Evolutionary conservation across 1,140 invertebrate genomes (phyloP).

Genomic region (Metaphire vulgaris): DNA sequence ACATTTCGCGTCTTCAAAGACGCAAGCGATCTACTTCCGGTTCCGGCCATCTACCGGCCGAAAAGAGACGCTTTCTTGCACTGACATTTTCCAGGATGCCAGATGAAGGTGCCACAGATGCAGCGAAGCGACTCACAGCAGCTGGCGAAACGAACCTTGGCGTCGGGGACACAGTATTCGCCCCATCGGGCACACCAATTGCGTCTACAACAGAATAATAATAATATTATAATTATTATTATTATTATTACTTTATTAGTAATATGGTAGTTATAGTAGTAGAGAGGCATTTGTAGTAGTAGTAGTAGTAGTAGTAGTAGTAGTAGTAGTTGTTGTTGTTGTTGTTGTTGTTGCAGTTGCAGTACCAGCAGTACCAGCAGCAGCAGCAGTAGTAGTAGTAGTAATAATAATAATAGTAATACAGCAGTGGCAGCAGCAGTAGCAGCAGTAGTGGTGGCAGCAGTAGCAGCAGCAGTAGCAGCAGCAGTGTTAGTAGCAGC

Average conservation of each 20-base stretch:
- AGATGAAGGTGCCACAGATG: slow-evolving; percentile 25
- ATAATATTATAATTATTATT: no score
- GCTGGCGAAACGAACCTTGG: slow-evolving; percentile 26
- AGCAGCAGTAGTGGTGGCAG: slow-evolving; percentile 7
- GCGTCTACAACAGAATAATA: slow-evolving; percentile 21
- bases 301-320: no score
- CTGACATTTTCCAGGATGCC: slow-evolving; percentile 16
- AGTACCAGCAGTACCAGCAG: neutral
- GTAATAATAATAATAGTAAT: neutral
- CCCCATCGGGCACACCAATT: slow-evolving; percentile 30
- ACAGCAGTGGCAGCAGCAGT: slow-evolving; percentile 4
- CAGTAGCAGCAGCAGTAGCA: slow-evolving; percentile 1
- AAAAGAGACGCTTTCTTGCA: slow-evolving; percentile 19
- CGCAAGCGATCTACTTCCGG: no score
- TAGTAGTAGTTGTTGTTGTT: no score
- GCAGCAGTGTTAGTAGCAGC: neutral
- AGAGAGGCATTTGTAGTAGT: no score
- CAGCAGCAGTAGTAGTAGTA: neutral
- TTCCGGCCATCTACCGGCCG: slow-evolving; percentile 9
- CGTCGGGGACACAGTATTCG: slow-evolving; percentile 27
- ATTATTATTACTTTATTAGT: no score
- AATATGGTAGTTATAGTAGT: no score
- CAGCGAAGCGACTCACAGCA: slow-evolving; percentile 25
- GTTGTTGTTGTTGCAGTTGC: no score
- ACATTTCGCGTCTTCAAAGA: no score